Evolutionary conservation across 2,797 vertebrate species (phyloP), one percentile per base, ranked within the genome.

Genomic region (Podarcis lilfordi): DNA sequence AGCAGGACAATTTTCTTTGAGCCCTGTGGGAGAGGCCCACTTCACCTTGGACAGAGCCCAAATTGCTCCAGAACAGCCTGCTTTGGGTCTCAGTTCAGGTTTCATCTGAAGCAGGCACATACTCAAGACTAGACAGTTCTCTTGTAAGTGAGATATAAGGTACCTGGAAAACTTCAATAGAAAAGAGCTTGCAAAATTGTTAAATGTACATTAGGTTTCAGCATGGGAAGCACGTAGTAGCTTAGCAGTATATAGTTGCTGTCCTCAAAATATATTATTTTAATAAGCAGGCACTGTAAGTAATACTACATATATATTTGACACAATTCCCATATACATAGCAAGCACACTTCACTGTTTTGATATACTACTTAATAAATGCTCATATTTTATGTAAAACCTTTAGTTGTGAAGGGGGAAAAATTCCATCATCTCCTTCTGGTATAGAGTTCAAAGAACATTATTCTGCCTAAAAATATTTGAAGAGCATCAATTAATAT

Each of bases 361-460:
- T 84, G 55, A 79, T 45, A 80, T 75, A 80, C 8, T 82, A 75
- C 81, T 84, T 89, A 91, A 29, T 82, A 1, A 8, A 19, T 89
- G 27, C 50, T 68, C 43, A 83, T 77, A 19, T 76, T 93, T 91
- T 86, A 72, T 68, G 80, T 29, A 71, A 55, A 0, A 0, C 1
- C 4, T 76, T 43, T 29, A 79, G 74, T 9, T 8, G 37, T 43
- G 69, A 78, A 29, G 75, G 50, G 17, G 0, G 17, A 50, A 45
- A 86, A 77, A 50, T 17, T 32, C 35, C n/a, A 10, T 37, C 76
- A 21, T 7, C 1, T 1, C 61, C 59, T 19, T 37, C 8, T 23
- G 29, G 8, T 6, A 21, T 75, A 76, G 64, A 89, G 3, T 32
- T 82, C n/a, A 3, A 43, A 29, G 64, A 86, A 68, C 80, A 82